Evolutionary conservation across 2,113 vertebrate genomes (phyloP).

Genomic region (Grantiella picta): DNA sequence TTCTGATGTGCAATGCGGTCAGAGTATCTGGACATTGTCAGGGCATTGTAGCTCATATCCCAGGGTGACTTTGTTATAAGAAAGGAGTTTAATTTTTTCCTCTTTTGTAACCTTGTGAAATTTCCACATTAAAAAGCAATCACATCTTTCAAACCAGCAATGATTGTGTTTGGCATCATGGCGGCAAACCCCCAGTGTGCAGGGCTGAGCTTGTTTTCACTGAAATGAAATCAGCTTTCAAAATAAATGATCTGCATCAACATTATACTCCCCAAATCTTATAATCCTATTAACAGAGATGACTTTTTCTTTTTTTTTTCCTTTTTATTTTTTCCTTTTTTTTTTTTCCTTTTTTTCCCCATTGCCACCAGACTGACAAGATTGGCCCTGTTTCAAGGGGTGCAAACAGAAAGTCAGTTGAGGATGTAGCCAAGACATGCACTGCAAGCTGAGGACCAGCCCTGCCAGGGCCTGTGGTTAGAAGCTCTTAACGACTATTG

Average conservation of each 20-base stretch:
- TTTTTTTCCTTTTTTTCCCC: not conserved
- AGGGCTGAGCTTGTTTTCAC: constrained; percentile 75
- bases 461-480: constrained; percentile 71
- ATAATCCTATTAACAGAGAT: constrained; percentile 80
- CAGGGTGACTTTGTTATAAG: constrained; percentile 75
- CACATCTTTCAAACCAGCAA: constrained; percentile 75
- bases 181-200: constrained; percentile 69
- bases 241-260: constrained; percentile 79
- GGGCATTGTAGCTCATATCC: constrained; percentile 63
- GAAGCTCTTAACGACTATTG: constrained; percentile 84
- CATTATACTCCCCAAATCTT: constrained; percentile 73
- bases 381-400: constrained; percentile 61
- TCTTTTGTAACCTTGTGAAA: constrained; percentile 73
- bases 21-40: constrained; percentile 83
- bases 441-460: not conserved
- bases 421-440: constrained; percentile 64
- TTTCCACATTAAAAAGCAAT: constrained; percentile 77
- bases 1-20: constrained; percentile 53
- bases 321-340: fast-evolving
- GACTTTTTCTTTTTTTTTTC: not conserved
- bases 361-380: constrained; percentile 68
- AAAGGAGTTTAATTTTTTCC: constrained; percentile 71
- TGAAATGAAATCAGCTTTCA: constrained; percentile 80
- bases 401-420: constrained; percentile 64
- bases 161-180: constrained; percentile 80